Percentiles rank a stretch among this genome's conserved stretches.
phyloP scores from a whole-genome alignment of 2,797 vertebrate species.

The Zalophus californianus region DNA sequence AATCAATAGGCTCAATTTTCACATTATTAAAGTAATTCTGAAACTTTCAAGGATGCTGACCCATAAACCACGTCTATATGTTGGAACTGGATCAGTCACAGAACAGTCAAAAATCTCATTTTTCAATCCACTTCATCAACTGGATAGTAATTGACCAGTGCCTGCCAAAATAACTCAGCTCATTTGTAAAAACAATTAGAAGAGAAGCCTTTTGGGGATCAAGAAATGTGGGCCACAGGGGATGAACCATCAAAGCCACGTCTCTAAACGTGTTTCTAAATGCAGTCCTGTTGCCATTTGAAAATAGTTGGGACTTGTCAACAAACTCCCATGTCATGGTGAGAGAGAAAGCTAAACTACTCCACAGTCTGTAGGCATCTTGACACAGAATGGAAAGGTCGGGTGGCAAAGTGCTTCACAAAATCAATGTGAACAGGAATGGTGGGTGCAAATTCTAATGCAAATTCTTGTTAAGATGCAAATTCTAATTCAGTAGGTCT shows the following conservation, averaged over 20 bases:
- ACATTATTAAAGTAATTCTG: constrained; percentile 71
- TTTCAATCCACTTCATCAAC: constrained; percentile 57
- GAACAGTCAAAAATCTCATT: constrained; percentile 46
- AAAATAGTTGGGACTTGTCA: neutral
- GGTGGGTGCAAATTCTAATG: neutral
- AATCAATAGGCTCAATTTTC: constrained; percentile 66
- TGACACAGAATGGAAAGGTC: neutral
- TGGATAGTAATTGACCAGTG: neutral
- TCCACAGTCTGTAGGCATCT: no score
- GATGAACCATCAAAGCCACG: neutral
- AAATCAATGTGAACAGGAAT: neutral
- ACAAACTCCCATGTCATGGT: neutral
- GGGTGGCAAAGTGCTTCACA: neutral
- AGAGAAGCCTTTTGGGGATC: neutral
- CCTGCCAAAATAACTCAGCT: neutral
- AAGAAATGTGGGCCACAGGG: neutral
- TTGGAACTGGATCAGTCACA: neutral
- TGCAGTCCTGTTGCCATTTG: neutral
- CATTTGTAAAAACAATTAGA: constrained; percentile 10
- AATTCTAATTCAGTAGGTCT: neutral
- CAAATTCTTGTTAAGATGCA: neutral
- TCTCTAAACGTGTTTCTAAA: neutral
- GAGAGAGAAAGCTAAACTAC: neutral
- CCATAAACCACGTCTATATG: neutral
- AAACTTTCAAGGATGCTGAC: constrained; percentile 61